Base-by-base conservation (phyloP, 2,888 invertebrate genomes). In the Eremobia ochroleuca region DNA sequence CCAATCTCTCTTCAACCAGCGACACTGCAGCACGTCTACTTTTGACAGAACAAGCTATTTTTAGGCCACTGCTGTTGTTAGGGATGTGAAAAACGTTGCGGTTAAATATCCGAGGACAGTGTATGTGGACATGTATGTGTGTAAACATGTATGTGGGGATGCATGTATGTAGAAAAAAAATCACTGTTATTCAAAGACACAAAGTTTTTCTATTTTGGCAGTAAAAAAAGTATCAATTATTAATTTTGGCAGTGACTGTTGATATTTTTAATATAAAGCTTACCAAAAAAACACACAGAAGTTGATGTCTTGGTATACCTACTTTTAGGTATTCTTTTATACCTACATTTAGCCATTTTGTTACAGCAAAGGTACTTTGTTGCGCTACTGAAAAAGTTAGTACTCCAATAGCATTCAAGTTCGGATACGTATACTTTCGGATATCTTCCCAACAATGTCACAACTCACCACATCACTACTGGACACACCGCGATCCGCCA, bases 1-100 rank as follows among this genome's bases (percentile, higher is more conserved):
- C 73, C 87, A 86, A 85, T 82, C 66, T 73, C 78, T 67, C 70
- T 75, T 67, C 62, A 46, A 66, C 77, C 9, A 13, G 4, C 31
- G 64, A 77, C 67, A 46, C 55, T 52, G 64, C 68, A 69, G 62
- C 69, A 69, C 55, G 66, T 71, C 74, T 75, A 58, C 80, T 86
- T 85, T 82, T 76, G 55, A 55, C 67, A 68, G 67, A 55, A 66
- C 55, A 66, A 21, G 31, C 67, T 13, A 28, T 43, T 62, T 79
- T 76, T 79, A 79, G 58, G 3, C 9, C 18, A 21, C 13, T 49
- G 5, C 4, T 64, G 5, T 73, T 59, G 15, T 61, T 74, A 73
- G 68, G 25, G 43, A 46, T 59, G 34, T 68, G 21, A 34, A 61
- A 55, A 46, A 21, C 4, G 4, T 61, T 31, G 18, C 58, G 15